phyloP scores from a whole-genome alignment of 1,140 invertebrate species.

The Meloidogyne exigua region DNA sequence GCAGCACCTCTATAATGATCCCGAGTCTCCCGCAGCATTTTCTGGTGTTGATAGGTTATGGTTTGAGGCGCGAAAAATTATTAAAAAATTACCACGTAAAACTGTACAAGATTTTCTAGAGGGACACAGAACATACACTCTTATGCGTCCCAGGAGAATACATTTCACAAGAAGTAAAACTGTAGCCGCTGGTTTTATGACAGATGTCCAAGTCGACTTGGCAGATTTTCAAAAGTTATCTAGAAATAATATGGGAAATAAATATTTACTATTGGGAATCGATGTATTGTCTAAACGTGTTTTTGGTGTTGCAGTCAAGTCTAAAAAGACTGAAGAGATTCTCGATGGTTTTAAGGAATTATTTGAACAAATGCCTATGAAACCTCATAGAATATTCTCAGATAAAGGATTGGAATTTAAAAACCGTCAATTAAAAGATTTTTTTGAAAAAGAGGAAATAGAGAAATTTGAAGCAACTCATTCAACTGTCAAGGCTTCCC shows the following conservation, averaged over 20 bases:
- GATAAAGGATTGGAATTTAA: conserved; percentile 39
- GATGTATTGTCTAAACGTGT: conserved; percentile 6
- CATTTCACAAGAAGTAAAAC: conserved; percentile 1
- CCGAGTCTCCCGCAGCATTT: conserved; percentile 24
- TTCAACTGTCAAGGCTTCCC: conserved; percentile 27
- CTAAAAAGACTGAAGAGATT: conserved; percentile 22
- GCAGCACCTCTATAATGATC: conserved; percentile 22
- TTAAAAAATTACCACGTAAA: background rate
- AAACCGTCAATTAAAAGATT: conserved; percentile 24
- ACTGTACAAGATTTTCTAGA: conserved; percentile 6
- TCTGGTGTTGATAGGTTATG: conserved; percentile 22
- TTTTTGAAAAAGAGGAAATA: conserved; percentile 38
- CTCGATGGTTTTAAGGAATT: conserved; percentile 24
- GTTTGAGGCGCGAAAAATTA: background rate
- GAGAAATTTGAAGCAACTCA: background rate
- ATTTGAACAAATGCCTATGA: conserved; percentile 22
- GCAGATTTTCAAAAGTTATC: background rate
- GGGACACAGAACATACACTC: conserved; percentile 2
- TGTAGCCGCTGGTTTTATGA: conserved; percentile 17
- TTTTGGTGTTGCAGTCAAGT: background rate
- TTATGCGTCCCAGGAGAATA: background rate
- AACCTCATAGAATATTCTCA: conserved; percentile 30
- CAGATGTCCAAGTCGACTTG: conserved; percentile 21
- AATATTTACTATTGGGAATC: background rate
- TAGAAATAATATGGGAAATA: conserved; percentile 6